Evolutionary conservation across 2,888 invertebrate species (phyloP), one percentile per base, ranked within the genome.

Genomic region (Latrodectus elegans): DNA sequence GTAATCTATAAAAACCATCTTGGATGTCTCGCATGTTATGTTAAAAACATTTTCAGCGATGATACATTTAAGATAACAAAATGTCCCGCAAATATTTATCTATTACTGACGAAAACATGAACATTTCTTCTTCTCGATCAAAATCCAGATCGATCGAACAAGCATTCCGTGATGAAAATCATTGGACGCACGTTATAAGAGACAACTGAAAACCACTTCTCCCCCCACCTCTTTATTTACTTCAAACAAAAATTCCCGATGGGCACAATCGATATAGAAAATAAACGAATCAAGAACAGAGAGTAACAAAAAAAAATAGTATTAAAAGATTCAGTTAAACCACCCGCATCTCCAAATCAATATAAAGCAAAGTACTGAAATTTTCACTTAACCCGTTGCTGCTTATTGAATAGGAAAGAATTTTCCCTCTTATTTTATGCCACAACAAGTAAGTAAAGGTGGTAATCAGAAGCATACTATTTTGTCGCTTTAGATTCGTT

Each of bases 231-330:
- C 38, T 38, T 38, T 38, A 38, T 38, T 38, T 38, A 80, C 11
- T 51, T 52, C 10, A 60, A 71, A 74, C 64, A 49, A 60, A 64
- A 55, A 17, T 60, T 60, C 38, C 51, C 52, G n/a, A 9, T 67
- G 73, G 26, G 81, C 74, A 26, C 76, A 83, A 83, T 83, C 83
- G 70, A 83, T 83, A 76, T n/a, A 52, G 70, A 38, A 38, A n/a
- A 78, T 38, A 38, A 38, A 2, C 38, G 38, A n/a, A 73, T n/a
- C 15, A 49, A 17, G 22, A 15, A 9, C 52, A 26, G 49, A 11
- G n/a, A 79, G 70, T 6, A 60, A 60, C 38, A 38, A 38, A 38
- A 38, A n/a, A 51, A 67, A 38, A 53, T 10, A 68, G 22, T 12
- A 22, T 38, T 71, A 38, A 15, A 71, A 71, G 71, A 38, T 15